Percentiles rank a stretch among this genome's conserved stretches.
Conservation (phyloP, 2,113 vertebrate genomes). For the Trochalopteron elliotii region DNA sequence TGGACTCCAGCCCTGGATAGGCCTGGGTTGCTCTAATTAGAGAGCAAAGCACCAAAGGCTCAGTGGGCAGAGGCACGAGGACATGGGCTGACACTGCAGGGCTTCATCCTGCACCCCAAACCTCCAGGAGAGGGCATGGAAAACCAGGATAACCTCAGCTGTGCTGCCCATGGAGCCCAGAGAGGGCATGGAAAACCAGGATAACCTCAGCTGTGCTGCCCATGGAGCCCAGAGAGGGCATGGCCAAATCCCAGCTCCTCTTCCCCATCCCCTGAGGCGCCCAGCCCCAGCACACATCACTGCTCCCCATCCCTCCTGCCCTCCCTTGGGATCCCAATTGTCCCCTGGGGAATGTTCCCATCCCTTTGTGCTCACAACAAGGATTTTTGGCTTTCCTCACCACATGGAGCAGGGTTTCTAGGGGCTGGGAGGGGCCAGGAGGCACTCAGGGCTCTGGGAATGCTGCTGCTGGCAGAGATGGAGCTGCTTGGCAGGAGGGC, state of each 20-base stretch:
- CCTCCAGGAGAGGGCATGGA: neutral
- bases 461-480: neutral
- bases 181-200: no score
- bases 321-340: neutral
- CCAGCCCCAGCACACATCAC: neutral
- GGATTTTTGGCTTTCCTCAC: neutral
- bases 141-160: neutral
- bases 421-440: neutral
- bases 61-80: accelerated
- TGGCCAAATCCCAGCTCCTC: neutral
- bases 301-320: neutral
- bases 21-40: neutral
- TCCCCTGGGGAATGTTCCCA: neutral
- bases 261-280: neutral
- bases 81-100: neutral
- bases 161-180: neutral
- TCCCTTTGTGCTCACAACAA: accelerated
- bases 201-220: neutral
- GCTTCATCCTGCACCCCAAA: neutral
- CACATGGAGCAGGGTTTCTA: accelerated
- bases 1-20: neutral
- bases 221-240: neutral
- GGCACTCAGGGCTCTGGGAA: neutral
- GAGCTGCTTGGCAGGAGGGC: neutral
- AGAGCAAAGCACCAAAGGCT: neutral